Conservation (phyloP, 2,113 vertebrate species). For the Anhinga rufa region DNA sequence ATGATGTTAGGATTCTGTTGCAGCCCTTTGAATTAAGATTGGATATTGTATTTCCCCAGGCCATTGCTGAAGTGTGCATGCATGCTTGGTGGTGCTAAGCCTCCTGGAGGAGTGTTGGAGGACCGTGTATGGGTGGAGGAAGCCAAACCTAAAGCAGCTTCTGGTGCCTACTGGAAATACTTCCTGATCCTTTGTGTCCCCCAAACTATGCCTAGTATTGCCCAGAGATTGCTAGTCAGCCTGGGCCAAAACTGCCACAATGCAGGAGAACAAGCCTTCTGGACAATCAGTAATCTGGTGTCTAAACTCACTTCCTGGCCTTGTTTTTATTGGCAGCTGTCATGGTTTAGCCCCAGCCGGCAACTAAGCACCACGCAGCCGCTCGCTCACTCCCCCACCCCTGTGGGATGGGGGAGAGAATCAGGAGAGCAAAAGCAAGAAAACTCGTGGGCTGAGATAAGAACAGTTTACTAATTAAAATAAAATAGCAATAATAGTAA, state of each 20-base stretch:
- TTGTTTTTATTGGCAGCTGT: neutral
- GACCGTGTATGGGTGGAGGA: neutral
- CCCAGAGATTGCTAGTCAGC: neutral
- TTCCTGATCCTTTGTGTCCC: neutral
- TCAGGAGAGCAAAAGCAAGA: too few species aligned
- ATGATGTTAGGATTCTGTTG: neutral
- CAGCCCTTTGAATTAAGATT: neutral
- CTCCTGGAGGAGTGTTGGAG: neutral
- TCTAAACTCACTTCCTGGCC: neutral
- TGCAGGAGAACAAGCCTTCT: neutral
- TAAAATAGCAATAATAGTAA: too few species aligned
- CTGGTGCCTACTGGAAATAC: neutral
- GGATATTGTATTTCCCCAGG: neutral
- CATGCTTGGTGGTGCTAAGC: neutral
- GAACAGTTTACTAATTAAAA: too few species aligned
- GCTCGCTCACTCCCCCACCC: too few species aligned
- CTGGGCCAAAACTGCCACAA: neutral
- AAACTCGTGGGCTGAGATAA: too few species aligned
- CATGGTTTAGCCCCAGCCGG: too few species aligned
- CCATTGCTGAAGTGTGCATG: neutral
- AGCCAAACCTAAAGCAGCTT: neutral
- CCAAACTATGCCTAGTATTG: neutral
- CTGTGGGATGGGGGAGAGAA: too few species aligned
- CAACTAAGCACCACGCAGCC: too few species aligned
- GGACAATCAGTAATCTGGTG: neutral